Percentiles rank a stretch among this genome's conserved stretches.
These are phyloP conservation scores for Escarpia spicata DNA, from an alignment of 2,888 invertebrate genomes.

Conservation along the genomic window DNA sequence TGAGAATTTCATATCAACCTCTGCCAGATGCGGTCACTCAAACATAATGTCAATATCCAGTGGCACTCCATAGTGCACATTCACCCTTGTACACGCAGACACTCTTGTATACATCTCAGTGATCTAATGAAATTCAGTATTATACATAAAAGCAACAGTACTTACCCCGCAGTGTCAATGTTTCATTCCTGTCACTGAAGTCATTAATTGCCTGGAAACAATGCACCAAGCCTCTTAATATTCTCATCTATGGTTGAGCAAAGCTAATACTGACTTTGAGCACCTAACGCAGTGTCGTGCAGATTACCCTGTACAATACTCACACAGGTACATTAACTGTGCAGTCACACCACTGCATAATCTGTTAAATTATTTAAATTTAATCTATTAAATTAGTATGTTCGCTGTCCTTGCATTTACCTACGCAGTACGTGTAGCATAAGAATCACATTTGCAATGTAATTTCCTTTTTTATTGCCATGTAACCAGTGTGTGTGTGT, in stretches of 20 bases:
- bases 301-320: too few species aligned
- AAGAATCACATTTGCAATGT: too few species aligned
- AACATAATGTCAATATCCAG: background rate
- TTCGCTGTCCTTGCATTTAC: too few species aligned
- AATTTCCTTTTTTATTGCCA: too few species aligned
- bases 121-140: background rate
- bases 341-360: too few species aligned
- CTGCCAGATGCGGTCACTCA: background rate
- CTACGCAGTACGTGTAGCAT: too few species aligned
- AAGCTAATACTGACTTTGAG: background rate
- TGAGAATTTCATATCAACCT: background rate
- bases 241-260: background rate
- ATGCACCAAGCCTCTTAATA: background rate
- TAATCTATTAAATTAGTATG: too few species aligned
- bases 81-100: background rate
- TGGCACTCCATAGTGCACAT: background rate
- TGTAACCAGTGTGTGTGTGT: too few species aligned
- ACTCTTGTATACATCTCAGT: background rate
- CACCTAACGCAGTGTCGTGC: background rate
- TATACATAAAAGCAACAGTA: background rate
- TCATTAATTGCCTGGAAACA: slow-evolving; percentile 59
- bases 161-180: slow-evolving; percentile 59
- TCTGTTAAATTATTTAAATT: too few species aligned
- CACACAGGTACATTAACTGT: too few species aligned
- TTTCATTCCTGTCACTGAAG: slow-evolving; percentile 61